Evolutionary conservation across 2,797 vertebrate species (phyloP).

Genomic region (Alosa sapidissima): DNA sequence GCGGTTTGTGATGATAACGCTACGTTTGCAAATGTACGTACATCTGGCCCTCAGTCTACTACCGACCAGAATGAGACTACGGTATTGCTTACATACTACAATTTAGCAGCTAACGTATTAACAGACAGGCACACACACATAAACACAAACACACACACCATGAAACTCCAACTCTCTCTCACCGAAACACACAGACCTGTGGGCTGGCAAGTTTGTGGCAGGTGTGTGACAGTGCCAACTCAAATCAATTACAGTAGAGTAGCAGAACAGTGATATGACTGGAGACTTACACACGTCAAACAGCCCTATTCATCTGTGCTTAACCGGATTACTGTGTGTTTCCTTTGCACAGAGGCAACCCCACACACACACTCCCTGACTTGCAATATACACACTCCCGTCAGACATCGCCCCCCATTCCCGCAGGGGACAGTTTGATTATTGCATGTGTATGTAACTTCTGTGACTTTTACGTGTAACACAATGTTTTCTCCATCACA

Average conservation of each 20-base stretch:
- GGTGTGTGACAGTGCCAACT: neutral
- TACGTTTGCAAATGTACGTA: too few relatives aligned
- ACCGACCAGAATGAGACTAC: too few relatives aligned
- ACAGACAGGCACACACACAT: too few relatives aligned
- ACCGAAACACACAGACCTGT: neutral
- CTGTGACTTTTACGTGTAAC: too few relatives aligned
- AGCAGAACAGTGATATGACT: neutral
- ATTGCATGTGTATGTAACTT: too few relatives aligned
- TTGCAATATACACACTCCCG: neutral
- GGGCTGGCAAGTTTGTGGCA: neutral
- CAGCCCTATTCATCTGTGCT: neutral
- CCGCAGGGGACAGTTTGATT: too few relatives aligned
- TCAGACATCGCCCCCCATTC: neutral
- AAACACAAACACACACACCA: neutral
- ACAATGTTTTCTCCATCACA: neutral
- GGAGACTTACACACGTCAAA: neutral
- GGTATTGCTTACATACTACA: too few relatives aligned
- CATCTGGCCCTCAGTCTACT: too few relatives aligned
- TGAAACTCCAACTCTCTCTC: too few relatives aligned
- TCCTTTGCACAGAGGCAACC: neutral
- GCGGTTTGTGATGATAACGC: too few relatives aligned
- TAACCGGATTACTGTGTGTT: slow-evolving; percentile 1
- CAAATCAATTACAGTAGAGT: neutral
- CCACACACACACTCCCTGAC: neutral
- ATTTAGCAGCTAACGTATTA: too few relatives aligned